These are phyloP conservation scores for Teinopalpus imperialis DNA, from an alignment of 2,888 invertebrate species.

Conservation along the genomic window DNA sequence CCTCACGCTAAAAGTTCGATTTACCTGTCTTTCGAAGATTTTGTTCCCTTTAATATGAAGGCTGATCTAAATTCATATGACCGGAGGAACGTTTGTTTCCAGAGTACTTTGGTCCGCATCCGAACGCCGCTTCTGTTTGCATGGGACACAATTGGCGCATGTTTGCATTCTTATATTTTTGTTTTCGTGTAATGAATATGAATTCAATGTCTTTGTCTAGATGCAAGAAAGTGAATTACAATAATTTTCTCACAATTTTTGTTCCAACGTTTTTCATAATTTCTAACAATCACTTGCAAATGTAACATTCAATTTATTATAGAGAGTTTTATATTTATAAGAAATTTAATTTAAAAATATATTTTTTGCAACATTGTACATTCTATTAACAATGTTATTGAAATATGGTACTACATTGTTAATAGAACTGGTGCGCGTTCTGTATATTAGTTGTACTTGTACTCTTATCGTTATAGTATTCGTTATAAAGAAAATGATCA, in stretches of 20 bases:
- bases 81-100: slow-evolving; percentile 71
- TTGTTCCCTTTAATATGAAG: slow-evolving; percentile 66
- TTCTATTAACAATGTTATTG: no score
- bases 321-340: no score
- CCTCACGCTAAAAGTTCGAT: slow-evolving; percentile 52
- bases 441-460: no score
- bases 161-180: slow-evolving; percentile 80
- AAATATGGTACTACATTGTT: no score
- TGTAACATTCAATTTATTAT: no score
- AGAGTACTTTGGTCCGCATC: slow-evolving; percentile 50
- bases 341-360: no score
- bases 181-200: slow-evolving; percentile 77
- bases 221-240: slow-evolving; percentile 62
- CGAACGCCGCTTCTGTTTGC: slow-evolving; percentile 48
- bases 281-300: slow-evolving; percentile 40
- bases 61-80: slow-evolving; percentile 77
- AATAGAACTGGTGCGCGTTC: no score
- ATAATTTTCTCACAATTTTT: slow-evolving; percentile 39
- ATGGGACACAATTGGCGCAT: slow-evolving; percentile 75
- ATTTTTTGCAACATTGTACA: no score
- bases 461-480: no score
- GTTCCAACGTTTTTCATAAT: no score
- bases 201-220: slow-evolving; percentile 68
- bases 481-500: no score
- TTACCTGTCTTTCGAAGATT: slow-evolving; percentile 58